Percentiles rank a stretch among this genome's conserved stretches.
These are phyloP conservation scores for Himalopsyche phryganea DNA, from an alignment of 1,140 invertebrate species.

Conservation along the genomic window DNA sequence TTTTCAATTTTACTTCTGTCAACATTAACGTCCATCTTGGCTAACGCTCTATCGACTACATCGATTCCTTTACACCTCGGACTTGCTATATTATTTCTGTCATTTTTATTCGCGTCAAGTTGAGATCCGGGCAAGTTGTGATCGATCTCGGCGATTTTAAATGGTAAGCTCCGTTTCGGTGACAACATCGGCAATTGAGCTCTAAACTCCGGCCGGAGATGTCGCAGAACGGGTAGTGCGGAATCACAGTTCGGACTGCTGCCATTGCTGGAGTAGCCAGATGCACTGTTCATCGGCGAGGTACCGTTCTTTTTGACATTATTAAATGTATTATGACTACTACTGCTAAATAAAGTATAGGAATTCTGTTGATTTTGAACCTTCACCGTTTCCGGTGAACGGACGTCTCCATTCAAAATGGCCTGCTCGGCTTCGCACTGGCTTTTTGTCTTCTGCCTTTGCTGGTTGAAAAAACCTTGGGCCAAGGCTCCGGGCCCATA, in stretches of 20 bases:
- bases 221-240: conserved; percentile 69
- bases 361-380: conserved; percentile 3
- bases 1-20: conserved; percentile 6
- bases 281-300: conserved; percentile 23
- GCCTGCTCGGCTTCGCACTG: conserved; percentile 43
- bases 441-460: conserved; percentile 48
- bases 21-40: not conserved
- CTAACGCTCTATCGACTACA: conserved; percentile 21
- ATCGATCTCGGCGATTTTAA: conserved; percentile 38
- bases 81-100: conserved; percentile 3
- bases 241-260: conserved; percentile 4
- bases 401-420: conserved; percentile 3
- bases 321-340: not conserved
- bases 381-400: conserved; percentile 10
- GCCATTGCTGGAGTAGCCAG: conserved; percentile 11
- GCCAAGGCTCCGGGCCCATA: conserved; percentile 82
- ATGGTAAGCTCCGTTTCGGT: conserved; percentile 52
- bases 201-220: conserved; percentile 78
- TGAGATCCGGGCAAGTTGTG: conserved; percentile 1
- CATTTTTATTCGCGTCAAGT: conserved; percentile 38
- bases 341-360: not conserved
- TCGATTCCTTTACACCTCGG: conserved; percentile 19
- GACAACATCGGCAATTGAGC: conserved; percentile 73
- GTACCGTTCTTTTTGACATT: conserved; percentile 34
- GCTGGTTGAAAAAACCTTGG: conserved; percentile 74